Conservation (phyloP, 2,797 vertebrate species). For the Carcharodon carcharias region DNA sequence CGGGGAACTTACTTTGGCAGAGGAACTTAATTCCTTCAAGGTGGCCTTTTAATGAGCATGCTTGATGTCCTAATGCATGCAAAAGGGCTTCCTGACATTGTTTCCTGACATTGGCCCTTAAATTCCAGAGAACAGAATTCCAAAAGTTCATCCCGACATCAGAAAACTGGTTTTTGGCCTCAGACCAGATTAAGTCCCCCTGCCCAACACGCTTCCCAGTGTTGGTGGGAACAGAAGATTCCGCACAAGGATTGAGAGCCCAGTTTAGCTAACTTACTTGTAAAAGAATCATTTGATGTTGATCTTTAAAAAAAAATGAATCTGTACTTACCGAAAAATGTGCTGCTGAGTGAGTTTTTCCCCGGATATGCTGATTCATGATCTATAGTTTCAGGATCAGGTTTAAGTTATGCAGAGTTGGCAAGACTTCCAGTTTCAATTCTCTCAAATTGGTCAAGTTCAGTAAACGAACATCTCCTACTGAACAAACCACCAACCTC, state of each 20-base stretch:
- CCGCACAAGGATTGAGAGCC: background rate
- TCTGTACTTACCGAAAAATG: background rate
- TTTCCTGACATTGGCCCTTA: too few relatives aligned
- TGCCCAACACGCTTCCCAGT: too few relatives aligned
- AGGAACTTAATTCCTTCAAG: too few relatives aligned
- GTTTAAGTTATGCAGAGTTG: background rate
- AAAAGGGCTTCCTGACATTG: too few relatives aligned
- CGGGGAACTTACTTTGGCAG: too few relatives aligned
- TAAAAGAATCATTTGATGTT: background rate
- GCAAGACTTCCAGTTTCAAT: slow-evolving; percentile 22
- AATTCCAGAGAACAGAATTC: too few relatives aligned
- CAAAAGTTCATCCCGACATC: too few relatives aligned
- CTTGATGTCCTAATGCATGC: too few relatives aligned
- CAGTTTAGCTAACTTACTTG: background rate
- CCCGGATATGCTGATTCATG: background rate
- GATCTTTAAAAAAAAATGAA: slow-evolving; percentile 1
- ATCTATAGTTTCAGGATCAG: background rate
- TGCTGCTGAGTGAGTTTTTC: background rate
- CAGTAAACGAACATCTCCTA: background rate
- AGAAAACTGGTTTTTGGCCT: too few relatives aligned
- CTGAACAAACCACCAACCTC: background rate
- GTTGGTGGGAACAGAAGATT: too few relatives aligned
- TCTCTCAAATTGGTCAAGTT: background rate
- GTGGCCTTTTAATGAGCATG: too few relatives aligned
- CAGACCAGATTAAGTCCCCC: too few relatives aligned